Conservation (phyloP, 2,888 invertebrate genomes). For the Palloptera scutellata region DNA sequence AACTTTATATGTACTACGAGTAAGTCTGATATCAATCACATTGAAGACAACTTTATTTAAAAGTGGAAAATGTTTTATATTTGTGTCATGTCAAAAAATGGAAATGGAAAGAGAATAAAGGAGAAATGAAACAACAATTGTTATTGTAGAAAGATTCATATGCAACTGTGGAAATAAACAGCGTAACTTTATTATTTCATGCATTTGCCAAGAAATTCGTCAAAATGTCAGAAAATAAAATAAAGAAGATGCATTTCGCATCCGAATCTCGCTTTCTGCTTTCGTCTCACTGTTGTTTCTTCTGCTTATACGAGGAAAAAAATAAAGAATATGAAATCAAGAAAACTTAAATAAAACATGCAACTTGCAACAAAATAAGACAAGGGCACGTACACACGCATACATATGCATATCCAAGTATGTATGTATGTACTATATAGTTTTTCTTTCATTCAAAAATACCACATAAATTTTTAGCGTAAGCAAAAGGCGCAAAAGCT, state of each 20-base stretch:
- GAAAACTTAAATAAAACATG: slow-evolving; percentile 2
- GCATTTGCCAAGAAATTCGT: slow-evolving; percentile 27
- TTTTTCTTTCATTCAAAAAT: not conserved
- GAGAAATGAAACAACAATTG: not conserved
- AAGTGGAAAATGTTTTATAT: not conserved
- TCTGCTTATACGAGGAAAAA: not conserved
- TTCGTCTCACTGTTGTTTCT: no score
- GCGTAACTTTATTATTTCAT: slow-evolving; percentile 18
- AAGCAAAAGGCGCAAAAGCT: no score
- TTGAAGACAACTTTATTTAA: no score
- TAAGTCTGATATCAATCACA: no score
- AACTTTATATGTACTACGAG: no score
- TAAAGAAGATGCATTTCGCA: not conserved
- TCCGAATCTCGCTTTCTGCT: no score
- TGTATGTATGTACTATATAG: not conserved
- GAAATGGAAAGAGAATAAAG: not conserved
- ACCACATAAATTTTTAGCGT: no score
- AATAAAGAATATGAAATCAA: not conserved
- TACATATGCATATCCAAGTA: slow-evolving; percentile 7
- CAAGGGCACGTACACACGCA: slow-evolving; percentile 19
- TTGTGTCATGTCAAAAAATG: not conserved
- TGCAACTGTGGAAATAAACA: not conserved
- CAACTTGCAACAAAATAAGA: slow-evolving; percentile 2
- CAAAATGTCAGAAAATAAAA: slow-evolving; percentile 24
- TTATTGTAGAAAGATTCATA: not conserved